Evolutionary conservation across 2,113 vertebrate species (phyloP).

Genomic region (Ivindomyrus marchei): DNA sequence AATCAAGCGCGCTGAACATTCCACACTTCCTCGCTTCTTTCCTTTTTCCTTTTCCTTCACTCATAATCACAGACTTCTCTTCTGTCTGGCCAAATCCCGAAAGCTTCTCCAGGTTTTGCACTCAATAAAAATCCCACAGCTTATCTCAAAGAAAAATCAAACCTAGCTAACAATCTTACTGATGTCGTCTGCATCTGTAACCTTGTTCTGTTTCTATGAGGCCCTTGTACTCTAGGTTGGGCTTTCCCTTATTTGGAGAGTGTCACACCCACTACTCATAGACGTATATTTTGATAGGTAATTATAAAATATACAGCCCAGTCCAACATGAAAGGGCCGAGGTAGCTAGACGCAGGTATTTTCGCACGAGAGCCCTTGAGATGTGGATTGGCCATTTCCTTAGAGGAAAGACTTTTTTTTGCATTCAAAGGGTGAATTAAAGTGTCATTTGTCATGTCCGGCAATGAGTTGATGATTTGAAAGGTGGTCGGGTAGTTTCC

Average conservation of each 20-base stretch:
- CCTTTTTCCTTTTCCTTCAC: constrained; percentile 33
- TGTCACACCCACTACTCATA: constrained; percentile 40
- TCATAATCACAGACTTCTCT: constrained; percentile 43
- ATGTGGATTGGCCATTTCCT: constrained; percentile 14
- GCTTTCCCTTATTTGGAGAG: constrained; percentile 20
- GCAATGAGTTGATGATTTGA: constrained; percentile 51
- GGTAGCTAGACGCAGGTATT: constrained; percentile 26
- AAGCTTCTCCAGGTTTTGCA: constrained; percentile 43
- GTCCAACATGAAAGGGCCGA: constrained; percentile 45
- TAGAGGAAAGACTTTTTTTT: constrained; percentile 8
- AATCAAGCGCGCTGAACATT: constrained; percentile 34
- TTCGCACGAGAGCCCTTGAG: constrained; percentile 27
- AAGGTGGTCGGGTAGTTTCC: constrained; percentile 49
- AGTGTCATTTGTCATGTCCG: constrained; percentile 38
- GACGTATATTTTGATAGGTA: constrained; percentile 50
- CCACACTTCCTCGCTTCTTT: constrained; percentile 39
- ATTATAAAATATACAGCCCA: constrained; percentile 40
- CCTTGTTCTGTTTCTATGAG: constrained; percentile 24
- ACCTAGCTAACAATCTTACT: constrained; percentile 48
- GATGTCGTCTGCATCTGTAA: constrained; percentile 37
- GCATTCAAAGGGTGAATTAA: constrained; percentile 25
- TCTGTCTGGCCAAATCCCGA: constrained; percentile 48
- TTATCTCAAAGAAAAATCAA: constrained; percentile 43
- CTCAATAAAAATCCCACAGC: constrained; percentile 42
- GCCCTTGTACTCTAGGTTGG: constrained; percentile 19